A percentile compares a stretch with the other conserved stretches of the same genome.
phyloP scores from a whole-genome alignment of 2,888 invertebrate species.

The Conus canariensis region DNA sequence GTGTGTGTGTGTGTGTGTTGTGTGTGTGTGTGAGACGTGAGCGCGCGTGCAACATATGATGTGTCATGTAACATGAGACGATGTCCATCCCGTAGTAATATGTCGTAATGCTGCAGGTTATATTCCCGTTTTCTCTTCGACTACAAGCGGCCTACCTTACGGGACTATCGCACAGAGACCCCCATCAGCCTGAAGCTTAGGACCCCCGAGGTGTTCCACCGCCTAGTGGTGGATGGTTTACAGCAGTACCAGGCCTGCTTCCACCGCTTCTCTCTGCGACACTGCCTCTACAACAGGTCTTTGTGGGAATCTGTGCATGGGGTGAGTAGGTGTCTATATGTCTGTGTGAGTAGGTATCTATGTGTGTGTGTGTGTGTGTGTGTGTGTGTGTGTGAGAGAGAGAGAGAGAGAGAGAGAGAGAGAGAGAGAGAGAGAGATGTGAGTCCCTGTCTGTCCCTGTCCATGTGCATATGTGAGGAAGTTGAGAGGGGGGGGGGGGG shows the following conservation, averaged over 20 bases:
- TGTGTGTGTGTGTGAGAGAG: neutral
- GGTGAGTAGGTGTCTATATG: neutral
- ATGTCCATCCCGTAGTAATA: too few species aligned
- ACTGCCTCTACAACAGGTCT: neutral
- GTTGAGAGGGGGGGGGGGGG: too few species aligned
- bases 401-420: too few species aligned
- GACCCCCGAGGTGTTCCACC: neutral
- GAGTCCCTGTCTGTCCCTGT: too few species aligned
- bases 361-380: conserved; percentile 2
- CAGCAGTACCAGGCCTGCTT: neutral
- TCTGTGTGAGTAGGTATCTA: neutral
- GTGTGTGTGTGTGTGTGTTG: too few species aligned
- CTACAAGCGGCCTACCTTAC: neutral
- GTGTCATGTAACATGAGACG: too few species aligned
- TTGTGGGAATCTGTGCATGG: neutral
- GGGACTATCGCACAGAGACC: neutral
- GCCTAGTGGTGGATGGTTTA: neutral
- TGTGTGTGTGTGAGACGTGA: too few species aligned
- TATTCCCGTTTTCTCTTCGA: conserved; percentile 7
- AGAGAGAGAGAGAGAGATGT: too few species aligned
- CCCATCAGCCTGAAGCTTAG: neutral
- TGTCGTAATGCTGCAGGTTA: neutral
- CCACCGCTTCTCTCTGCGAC: neutral
- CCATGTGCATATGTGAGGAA: too few species aligned
- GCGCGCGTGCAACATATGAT: too few species aligned